Evolutionary conservation across 2,113 vertebrate species (phyloP), one percentile per base, ranked within the genome.

Genomic region (Chaenogobius annularis): DNA sequence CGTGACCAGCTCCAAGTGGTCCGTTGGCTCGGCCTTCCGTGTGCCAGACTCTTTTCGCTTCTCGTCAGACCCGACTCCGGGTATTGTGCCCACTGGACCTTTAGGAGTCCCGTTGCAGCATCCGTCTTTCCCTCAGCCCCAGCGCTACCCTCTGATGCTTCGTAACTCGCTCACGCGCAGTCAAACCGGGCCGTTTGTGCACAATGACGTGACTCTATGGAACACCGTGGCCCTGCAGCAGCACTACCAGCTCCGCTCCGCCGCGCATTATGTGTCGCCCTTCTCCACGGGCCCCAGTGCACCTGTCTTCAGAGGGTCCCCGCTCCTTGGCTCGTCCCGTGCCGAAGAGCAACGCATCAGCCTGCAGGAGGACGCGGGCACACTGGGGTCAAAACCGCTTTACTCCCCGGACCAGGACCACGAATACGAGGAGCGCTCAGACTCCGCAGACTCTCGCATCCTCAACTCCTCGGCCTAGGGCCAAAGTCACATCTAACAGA

Each of bases 191-290:
- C 95, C 98, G 0, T 98, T 98, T 87, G 31, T 97, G 87, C 96
- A 95, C 87, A 96, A 94, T 0, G 98, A 99, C 0, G 94, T 99
- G 84, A 96, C 98, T 17, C 90, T 99, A 81, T 99, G 98, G 98
- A 98, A 97, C 90, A 97, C 96, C 79, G 95, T 99, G 97, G 97
- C 96, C 0, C 91, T 99, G 86, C 98, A 98, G 92, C 98, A 99
- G 87, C 98, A 98, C 88, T 99, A 98, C 90, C 98, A 99, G 91
- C 90, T 99, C 73, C 92, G 98, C 26, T 96, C 98, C 0, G 87
- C 91, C 9, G 89, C 91, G 6, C 96, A 98, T 83, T 98, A 99
- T 0, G 93, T 96, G 86, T 95, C 96, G 1, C 96, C 97, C 8
- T 98, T 98, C 90, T 88, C 95, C n/a, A 75, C 91, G 0, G 80